These are phyloP conservation scores for Drosophila lowei DNA, from an alignment of 1,140 invertebrate genomes.

Conservation along the genomic window DNA sequence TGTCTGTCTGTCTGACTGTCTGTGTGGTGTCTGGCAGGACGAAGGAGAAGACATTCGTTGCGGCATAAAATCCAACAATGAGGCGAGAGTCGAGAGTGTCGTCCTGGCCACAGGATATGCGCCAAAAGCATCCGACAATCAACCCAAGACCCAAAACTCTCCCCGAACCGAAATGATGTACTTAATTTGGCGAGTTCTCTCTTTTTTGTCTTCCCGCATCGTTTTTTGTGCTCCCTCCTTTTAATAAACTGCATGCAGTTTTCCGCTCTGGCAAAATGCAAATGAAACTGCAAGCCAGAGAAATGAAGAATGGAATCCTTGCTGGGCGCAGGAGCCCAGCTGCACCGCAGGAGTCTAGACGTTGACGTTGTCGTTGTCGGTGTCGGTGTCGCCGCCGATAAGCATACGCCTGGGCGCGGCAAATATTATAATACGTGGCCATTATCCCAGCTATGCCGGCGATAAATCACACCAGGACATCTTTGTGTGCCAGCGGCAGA, in stretches of 20 bases:
- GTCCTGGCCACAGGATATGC: constrained; percentile 73
- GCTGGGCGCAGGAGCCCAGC: constrained; percentile 22
- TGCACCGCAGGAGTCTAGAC: constrained; percentile 78
- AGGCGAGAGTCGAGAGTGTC: constrained; percentile 57
- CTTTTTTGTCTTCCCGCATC: constrained; percentile 15
- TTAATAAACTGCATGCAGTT: constrained; percentile 74
- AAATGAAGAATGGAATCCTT: constrained; percentile 34
- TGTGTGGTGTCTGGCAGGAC: neutral
- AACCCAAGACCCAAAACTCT: constrained; percentile 46
- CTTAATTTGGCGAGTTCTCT: constrained; percentile 56
- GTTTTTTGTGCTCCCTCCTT: constrained; percentile 41
- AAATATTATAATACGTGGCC: constrained; percentile 81
- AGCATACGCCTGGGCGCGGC: constrained; percentile 77
- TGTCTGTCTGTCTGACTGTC: no score
- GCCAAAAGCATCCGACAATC: constrained; percentile 62
- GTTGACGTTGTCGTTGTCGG: constrained; percentile 64
- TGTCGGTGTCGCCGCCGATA: constrained; percentile 63
- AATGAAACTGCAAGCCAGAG: constrained; percentile 50
- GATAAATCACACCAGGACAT: constrained; percentile 79
- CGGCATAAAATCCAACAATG: constrained; percentile 71
- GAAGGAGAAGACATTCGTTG: constrained; percentile 56
- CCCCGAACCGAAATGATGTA: constrained; percentile 64
- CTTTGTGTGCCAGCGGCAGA: constrained; percentile 73
- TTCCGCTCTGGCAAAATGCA: constrained; percentile 53
- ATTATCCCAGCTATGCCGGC: constrained; percentile 73